Evolutionary conservation across 2,113 vertebrate genomes (phyloP), one percentile per base, ranked within the genome.

Genomic region (Callopanchax toddi): DNA sequence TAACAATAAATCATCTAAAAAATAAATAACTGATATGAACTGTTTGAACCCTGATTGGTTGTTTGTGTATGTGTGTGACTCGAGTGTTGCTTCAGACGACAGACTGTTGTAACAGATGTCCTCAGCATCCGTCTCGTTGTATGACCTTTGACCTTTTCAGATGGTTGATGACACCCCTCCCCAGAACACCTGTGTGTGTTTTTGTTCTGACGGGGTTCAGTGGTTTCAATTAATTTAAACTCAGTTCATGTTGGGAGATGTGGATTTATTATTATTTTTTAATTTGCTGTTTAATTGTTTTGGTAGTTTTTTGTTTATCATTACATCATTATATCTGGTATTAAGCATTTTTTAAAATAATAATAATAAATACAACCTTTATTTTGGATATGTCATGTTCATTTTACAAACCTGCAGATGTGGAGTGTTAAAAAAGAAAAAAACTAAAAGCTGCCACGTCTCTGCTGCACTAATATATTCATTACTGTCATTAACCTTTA

Each of bases 401-500:
- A 26, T 16, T 45, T 76, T 46, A 6, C 53, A 45, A 67, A 60
- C 26, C 7, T 44, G 23, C 50, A 64, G 36, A 70, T 62, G 56
- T 52, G 46, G 36, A 82, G 55, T 59, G 61, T 42, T 22, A 54
- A 57, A 52, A 20, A 54, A 57, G 48, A 20, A 72, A 32, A 32
- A 32, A 32, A 73, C 23, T n/a, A n/a, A n/a, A 78, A 70, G 60
- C 66, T 66, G 74, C 76, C 75, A 46, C 55, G 23, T 74, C 68
- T 76, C 60, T 58, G 71, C 60, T 66, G 60, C 71, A 76, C 62
- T 91, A 85, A 89, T 87, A 85, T 88, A 88, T 92, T 91, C 87
- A 90, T 89, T 90, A 88, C 83, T 71, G 81, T 81, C 90, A 89
- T 92, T 92, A 92, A 91, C 90, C 90, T 91, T 81, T 70, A 48